Evolutionary conservation across 1,140 invertebrate species (phyloP).

Genomic region (Cyclargus thomasi): DNA sequence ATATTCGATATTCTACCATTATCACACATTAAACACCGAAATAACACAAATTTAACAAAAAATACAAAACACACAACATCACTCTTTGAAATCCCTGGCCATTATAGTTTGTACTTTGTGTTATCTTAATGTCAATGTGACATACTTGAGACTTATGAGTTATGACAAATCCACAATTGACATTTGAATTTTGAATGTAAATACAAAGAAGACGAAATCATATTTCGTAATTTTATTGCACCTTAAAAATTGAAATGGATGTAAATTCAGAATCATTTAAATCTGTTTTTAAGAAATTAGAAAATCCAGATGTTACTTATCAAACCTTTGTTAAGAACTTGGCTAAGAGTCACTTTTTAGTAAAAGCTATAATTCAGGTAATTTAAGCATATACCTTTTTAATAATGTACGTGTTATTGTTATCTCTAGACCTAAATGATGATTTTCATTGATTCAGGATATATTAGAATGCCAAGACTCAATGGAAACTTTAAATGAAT

Average conservation of each 20-base stretch:
- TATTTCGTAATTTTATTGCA: too few relatives aligned
- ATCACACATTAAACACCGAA: too few relatives aligned
- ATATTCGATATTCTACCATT: too few relatives aligned
- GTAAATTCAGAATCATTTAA: conserved; percentile 33
- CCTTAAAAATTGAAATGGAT: conserved; percentile 28
- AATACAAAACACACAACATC: too few relatives aligned
- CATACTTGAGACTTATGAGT: too few relatives aligned
- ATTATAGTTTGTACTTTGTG: too few relatives aligned
- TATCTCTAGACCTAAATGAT: too few relatives aligned
- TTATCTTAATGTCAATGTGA: too few relatives aligned
- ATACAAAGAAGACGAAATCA: too few relatives aligned
- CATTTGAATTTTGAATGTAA: background rate
- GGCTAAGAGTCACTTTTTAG: conserved; percentile 82
- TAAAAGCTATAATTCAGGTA: conserved; percentile 87
- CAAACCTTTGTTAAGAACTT: conserved; percentile 76
- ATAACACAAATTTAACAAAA: too few relatives aligned
- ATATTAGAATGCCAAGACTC: conserved; percentile 78
- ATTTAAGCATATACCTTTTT: conserved; percentile 26
- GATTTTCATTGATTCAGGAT: conserved; percentile 38
- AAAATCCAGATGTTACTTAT: conserved; percentile 45
- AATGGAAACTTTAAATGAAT: conserved; percentile 79
- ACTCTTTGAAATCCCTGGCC: too few relatives aligned
- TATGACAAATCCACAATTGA: too few relatives aligned
- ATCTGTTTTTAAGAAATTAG: conserved; percentile 38
- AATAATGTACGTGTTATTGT: conserved; percentile 13